These are phyloP conservation scores for Dermolepida albohirtum DNA, from an alignment of 2,888 invertebrate species.

Conservation along the genomic window DNA sequence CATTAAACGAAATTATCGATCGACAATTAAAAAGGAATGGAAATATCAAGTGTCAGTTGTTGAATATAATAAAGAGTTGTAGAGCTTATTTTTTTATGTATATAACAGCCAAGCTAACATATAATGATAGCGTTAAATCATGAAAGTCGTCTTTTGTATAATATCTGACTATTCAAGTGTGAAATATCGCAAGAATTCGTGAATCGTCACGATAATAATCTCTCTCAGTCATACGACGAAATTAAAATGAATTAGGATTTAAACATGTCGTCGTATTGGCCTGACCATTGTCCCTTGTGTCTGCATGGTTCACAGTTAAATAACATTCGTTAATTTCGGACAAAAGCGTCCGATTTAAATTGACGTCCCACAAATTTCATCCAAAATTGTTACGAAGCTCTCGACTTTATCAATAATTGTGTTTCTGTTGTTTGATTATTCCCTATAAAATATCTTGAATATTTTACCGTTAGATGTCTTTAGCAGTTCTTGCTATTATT, in stretches of 20 bases:
- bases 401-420: no score
- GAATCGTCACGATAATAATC: conserved; percentile 35
- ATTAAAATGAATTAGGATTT: conserved; percentile 25
- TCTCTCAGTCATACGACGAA: conserved; percentile 19
- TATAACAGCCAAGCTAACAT: conserved; percentile 14
- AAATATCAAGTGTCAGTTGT: conserved; percentile 30
- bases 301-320: conserved; percentile 12
- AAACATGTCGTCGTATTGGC: conserved; percentile 8
- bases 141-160: conserved; percentile 37
- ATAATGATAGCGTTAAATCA: conserved; percentile 37
- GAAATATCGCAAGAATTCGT: conserved; percentile 41
- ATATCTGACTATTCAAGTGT: conserved; percentile 40
- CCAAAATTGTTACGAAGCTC: conserved; percentile 9
- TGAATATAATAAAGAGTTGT: conserved; percentile 17
- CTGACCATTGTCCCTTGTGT: conserved; percentile 1
- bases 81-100: conserved; percentile 8
- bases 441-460: no score
- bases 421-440: no score
- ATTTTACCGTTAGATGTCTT: no score
- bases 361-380: conserved; percentile 9
- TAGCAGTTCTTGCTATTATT: no score
- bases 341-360: conserved; percentile 3
- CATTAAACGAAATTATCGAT: conserved; percentile 11
- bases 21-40: conserved; percentile 30
- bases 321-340: conserved; percentile 24